Base-by-base conservation (phyloP, 2,113 vertebrate species). In the Rattus rattus region DNA sequence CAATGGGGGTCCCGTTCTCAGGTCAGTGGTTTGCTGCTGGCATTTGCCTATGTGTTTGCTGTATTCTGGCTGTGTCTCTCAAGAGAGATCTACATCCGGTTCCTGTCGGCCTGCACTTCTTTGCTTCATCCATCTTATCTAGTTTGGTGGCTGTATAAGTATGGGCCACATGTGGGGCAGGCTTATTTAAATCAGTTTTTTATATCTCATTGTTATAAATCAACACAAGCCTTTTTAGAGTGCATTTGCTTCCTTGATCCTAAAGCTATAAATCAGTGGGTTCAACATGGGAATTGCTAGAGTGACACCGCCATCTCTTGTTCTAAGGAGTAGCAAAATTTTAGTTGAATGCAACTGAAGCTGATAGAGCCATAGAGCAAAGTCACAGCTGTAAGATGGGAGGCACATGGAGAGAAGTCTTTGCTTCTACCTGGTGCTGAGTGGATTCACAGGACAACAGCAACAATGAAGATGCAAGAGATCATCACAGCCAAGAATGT, bases 211-310 rank as follows among this genome's bases (percentile, higher is more conserved):
- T 28, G 0, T 12, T 1, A 65, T 33, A 75, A 59, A 73, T 92
- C 43, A 96, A 73, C 47, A 24, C 2, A 3, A 54, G 76, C 7
- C 63, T 89, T 89, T 92, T 97, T 14, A 97, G 22, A 24, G 97
- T 96, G 56, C 97, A 36, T 98, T 98, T 9, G 98, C 95, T 2
- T 98, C 98, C 26, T 96, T 90, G 9, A 98, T 98, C 43, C 97
- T 89, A 19, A 98, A 87, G 11, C 96, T 98, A 28, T 98, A 98
- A 84, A 98, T 98, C 49, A 98, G 26, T 10, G 98, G 98, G 5
- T 98, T 98, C 93, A 98, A 73, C 97, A 98, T 97, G 0, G 98
- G 98, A 0, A 97, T 97, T 70, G 98, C 80, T 5, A 98, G 65
- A 0, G 97, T 97, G 98, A 98, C 0, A 97, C 86, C 1, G 77